Evolutionary conservation across 2,113 vertebrate genomes (phyloP).

Genomic region (Columbina picui): DNA sequence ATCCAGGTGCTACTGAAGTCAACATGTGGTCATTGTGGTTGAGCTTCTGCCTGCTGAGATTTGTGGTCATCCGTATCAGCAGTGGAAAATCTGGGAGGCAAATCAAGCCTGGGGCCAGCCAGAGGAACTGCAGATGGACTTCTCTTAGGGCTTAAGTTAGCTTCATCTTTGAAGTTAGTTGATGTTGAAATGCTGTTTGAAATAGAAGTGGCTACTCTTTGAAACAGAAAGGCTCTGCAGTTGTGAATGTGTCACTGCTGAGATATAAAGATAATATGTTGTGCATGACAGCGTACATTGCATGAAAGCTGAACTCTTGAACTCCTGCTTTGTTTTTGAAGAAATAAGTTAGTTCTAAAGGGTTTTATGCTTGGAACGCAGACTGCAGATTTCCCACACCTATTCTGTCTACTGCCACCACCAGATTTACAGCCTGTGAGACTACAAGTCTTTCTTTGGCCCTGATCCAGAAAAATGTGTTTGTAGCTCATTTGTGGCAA

Average conservation of each 20-base stretch:
- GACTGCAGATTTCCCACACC: conserved; percentile 43
- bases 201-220: not conserved
- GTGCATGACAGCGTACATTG: not conserved
- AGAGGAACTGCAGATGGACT: not conserved
- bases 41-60: conserved; percentile 31
- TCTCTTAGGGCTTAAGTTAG: not conserved
- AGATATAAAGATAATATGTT: not conserved
- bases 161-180: not conserved
- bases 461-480: not conserved
- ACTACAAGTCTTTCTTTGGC: not conserved
- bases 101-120: not conserved
- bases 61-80: not conserved
- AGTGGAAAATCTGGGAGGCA: conserved; percentile 4
- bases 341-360: conserved; percentile 28
- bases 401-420: not conserved
- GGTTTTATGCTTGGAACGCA: not conserved
- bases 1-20: conserved; percentile 44
- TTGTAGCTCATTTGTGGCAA: not conserved
- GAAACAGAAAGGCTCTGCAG: not conserved
- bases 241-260: not conserved
- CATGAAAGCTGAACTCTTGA: conserved; percentile 35
- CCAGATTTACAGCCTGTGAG: conserved; percentile 35
- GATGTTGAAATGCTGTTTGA: conserved; percentile 18
- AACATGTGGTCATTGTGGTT: not conserved
- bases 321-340: conserved; percentile 35